These are phyloP conservation scores for Hermaeophaga mercurialis DNA, from an alignment of 2,888 invertebrate species.

Conservation along the genomic window DNA sequence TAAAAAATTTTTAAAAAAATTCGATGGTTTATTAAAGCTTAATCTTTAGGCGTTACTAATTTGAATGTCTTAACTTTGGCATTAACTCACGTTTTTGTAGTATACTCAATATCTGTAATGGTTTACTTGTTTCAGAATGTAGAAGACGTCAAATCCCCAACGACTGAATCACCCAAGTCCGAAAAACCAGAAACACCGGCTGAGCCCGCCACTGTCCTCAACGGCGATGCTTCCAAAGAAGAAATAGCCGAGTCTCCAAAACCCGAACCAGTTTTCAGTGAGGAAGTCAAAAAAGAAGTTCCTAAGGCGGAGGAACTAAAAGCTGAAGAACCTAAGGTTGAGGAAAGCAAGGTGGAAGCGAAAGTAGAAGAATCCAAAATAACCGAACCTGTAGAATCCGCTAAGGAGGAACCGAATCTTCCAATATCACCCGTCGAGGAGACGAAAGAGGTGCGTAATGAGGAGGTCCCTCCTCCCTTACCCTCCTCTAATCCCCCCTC, in stretches of 20 bases:
- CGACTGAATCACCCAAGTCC: constrained; percentile 49
- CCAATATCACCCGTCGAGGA: constrained; percentile 45
- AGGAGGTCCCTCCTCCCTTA: constrained; percentile 73
- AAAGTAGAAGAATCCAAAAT: constrained; percentile 32
- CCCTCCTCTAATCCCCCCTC: constrained; percentile 77
- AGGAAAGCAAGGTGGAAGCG: constrained; percentile 27
- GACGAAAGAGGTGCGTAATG: constrained; percentile 65
- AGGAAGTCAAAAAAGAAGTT: constrained; percentile 28
- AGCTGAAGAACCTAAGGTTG: constrained; percentile 15
- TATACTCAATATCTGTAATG: no score
- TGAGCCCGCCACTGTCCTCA: constrained; percentile 35
- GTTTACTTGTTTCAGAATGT: constrained; percentile 48
- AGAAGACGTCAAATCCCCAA: constrained; percentile 51
- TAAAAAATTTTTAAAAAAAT: no score
- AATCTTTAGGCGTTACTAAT: no score
- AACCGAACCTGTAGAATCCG: constrained; percentile 42
- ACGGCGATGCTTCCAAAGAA: constrained; percentile 40
- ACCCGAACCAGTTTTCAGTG: constrained; percentile 15
- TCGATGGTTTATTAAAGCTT: no score
- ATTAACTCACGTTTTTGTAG: no score
- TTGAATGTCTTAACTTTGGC: no score
- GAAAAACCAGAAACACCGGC: constrained; percentile 42
- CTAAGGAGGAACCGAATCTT: constrained; percentile 41
- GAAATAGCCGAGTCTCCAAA: constrained; percentile 19
- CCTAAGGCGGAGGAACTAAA: constrained; percentile 13